Evolutionary conservation across 2,888 invertebrate genomes (phyloP).

Genomic region (Melipona bicolor): DNA sequence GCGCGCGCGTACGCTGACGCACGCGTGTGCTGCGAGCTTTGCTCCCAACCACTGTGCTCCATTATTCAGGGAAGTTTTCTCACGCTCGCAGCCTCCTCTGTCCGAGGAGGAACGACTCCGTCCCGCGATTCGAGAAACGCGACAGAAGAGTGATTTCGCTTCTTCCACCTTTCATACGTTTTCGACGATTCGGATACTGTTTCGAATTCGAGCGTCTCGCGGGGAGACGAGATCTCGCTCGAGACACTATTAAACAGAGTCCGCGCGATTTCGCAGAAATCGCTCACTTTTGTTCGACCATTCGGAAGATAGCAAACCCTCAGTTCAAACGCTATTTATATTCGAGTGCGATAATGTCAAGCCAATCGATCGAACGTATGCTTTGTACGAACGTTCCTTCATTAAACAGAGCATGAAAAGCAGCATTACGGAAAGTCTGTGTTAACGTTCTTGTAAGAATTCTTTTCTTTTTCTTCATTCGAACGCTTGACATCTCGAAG

Average conservation of each 20-base stretch:
- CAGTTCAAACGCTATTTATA: slow-evolving; percentile 62
- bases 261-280: slow-evolving; percentile 26
- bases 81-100: slow-evolving; percentile 34
- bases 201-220: slow-evolving; percentile 3
- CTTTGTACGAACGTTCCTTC: slow-evolving; percentile 36
- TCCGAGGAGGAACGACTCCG: background rate
- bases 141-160: background rate
- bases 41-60: background rate
- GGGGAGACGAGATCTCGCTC: background rate
- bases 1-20: slow-evolving; percentile 9
- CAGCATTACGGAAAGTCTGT: background rate
- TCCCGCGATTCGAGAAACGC: background rate
- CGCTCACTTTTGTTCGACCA: slow-evolving; percentile 59
- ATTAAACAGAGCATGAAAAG: background rate
- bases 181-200: background rate
- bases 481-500: background rate
- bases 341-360: slow-evolving; percentile 61
- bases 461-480: background rate
- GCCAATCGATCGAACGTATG: slow-evolving; percentile 60
- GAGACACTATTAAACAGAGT: background rate
- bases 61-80: slow-evolving; percentile 52
- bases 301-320: slow-evolving; percentile 46
- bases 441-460: background rate
- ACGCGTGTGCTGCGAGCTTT: background rate
- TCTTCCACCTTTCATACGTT: no score